Percentiles rank a stretch among this genome's conserved stretches.
Conservation (phyloP, 1,140 invertebrate species). For the Trachymyrmex cornetzi region DNA sequence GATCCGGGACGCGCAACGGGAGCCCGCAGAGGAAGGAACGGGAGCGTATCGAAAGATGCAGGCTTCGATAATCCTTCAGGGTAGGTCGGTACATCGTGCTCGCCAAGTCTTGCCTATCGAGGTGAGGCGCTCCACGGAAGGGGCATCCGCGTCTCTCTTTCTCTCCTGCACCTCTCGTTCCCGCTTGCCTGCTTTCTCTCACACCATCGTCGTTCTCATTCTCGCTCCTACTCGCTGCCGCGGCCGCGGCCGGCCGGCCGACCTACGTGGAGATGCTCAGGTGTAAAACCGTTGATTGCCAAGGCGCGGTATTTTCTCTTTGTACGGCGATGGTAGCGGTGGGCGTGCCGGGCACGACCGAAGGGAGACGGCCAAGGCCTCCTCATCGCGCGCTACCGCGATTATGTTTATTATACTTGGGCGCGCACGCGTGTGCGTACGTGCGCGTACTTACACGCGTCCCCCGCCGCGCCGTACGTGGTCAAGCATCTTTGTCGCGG, state of each 20-base stretch:
- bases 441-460: slow-evolving; percentile 53
- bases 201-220: slow-evolving; percentile 65
- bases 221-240: slow-evolving; percentile 58
- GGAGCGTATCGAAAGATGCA: slow-evolving; percentile 78
- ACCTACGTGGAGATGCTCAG: slow-evolving; percentile 81
- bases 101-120: slow-evolving; percentile 69
- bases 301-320: slow-evolving; percentile 82
- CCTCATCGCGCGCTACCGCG: slow-evolving; percentile 82
- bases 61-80: slow-evolving; percentile 76
- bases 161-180: not conserved
- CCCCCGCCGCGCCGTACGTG: slow-evolving; percentile 22
- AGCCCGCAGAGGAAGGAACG: slow-evolving; percentile 72
- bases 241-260: slow-evolving; percentile 53
- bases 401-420: slow-evolving; percentile 83
- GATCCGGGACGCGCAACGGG: slow-evolving; percentile 75
- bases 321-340: slow-evolving; percentile 82
- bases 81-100: slow-evolving; percentile 75
- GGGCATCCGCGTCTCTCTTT: slow-evolving; percentile 24
- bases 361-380: slow-evolving; percentile 84
- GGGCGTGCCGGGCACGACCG: slow-evolving; percentile 83
- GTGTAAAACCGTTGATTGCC: slow-evolving; percentile 85
- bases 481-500: slow-evolving; percentile 38
- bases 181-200: slow-evolving; percentile 67
- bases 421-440: slow-evolving; percentile 61
- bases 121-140: slow-evolving; percentile 58